Percentiles rank a stretch among this genome's conserved stretches.
These are phyloP conservation scores for Neotragus pygmaeus DNA, from an alignment of 2,113 vertebrate species.

Conservation along the genomic window DNA sequence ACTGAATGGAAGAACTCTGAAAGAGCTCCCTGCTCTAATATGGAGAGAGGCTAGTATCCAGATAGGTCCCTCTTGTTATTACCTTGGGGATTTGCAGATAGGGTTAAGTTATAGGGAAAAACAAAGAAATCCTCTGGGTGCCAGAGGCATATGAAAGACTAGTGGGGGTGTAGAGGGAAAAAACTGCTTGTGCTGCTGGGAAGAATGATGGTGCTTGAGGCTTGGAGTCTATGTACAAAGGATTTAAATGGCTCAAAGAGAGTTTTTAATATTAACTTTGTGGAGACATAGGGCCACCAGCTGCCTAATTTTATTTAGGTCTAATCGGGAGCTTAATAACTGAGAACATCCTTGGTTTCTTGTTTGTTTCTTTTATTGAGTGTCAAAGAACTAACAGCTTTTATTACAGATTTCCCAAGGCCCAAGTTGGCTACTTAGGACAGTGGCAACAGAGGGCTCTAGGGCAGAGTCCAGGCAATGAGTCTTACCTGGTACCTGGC, in stretches of 20 bases:
- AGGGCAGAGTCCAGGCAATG: not conserved
- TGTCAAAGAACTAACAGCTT: conserved; percentile 68
- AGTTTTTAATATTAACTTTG: conserved; percentile 73
- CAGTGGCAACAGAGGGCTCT: not conserved
- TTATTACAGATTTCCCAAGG: conserved; percentile 65
- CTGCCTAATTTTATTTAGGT: conserved; percentile 76
- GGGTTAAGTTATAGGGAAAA: not conserved
- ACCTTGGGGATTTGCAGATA: not conserved
- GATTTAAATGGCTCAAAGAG: conserved; percentile 64
- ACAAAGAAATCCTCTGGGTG: conserved; percentile 16
- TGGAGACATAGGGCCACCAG: conserved; percentile 69
- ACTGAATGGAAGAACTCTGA: not conserved
- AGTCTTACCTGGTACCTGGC: not conserved
- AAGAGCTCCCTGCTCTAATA: not conserved
- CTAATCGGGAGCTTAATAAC: conserved; percentile 73
- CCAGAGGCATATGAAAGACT: not conserved
- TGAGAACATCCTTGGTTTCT: conserved; percentile 70
- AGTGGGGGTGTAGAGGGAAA: not conserved
- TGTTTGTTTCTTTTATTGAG: conserved; percentile 74
- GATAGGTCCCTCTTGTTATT: not conserved
- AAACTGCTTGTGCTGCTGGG: not conserved
- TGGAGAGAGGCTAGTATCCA: not conserved
- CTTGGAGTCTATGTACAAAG: conserved; percentile 40
- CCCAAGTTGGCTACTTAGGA: conserved; percentile 30
- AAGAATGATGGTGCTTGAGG: conserved; percentile 39